Conservation (phyloP, 2,888 invertebrate species). For the Drosophila bunnanda region DNA sequence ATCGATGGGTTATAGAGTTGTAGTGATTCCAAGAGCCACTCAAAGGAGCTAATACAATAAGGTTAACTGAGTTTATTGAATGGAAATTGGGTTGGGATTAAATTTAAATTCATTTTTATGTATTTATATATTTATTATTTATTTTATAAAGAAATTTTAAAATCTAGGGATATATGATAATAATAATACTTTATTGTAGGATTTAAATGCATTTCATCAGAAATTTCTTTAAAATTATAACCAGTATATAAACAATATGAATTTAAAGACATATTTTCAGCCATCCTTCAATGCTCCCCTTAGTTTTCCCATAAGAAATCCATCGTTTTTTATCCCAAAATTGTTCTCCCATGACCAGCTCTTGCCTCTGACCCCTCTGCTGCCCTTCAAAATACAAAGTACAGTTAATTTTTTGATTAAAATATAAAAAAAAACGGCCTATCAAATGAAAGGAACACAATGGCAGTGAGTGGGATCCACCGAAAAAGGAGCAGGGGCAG, state of each 20-base stretch:
- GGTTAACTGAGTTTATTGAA: not conserved
- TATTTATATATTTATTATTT: not conserved
- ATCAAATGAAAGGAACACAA: constrained; percentile 20
- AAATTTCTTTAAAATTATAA: not conserved
- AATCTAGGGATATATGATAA: not conserved
- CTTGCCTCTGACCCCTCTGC: constrained; percentile 27
- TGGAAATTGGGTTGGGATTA: not conserved
- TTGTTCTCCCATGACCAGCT: constrained; percentile 28
- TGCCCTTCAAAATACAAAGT: constrained; percentile 20
- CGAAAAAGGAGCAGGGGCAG: constrained; percentile 11
- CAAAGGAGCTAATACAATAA: not conserved
- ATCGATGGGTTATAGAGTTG: constrained; percentile 4
- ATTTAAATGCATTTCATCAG: not conserved
- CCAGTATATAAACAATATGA: not conserved
- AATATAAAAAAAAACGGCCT: not conserved
- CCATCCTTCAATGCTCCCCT: not conserved
- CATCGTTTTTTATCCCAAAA: not conserved
- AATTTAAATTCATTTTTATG: not conserved
- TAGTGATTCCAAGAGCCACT: not conserved
- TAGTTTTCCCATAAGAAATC: not conserved
- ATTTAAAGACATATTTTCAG: not conserved
- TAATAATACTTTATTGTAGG: not conserved
- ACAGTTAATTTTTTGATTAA: constrained; percentile 28
- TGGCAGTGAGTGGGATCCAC: constrained; percentile 54
- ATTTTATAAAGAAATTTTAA: not conserved